A percentile compares a stretch with the other conserved stretches of the same genome.
These are phyloP conservation scores for Epizoanthus scotinus DNA, from an alignment of 92 coral and sea anemone species.

Conservation along the genomic window DNA sequence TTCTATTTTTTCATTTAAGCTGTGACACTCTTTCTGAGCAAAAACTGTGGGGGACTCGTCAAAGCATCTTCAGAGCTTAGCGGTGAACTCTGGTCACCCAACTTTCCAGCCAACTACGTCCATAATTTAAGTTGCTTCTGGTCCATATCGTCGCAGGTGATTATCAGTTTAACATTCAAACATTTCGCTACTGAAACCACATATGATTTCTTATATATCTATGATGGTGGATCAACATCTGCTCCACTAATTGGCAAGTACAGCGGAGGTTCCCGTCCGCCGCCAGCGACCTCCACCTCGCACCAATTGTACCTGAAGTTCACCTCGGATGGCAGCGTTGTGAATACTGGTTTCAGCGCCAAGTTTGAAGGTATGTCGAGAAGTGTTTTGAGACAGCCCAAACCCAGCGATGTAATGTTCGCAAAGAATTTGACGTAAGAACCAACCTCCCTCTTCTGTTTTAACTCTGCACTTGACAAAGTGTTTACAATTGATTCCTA, in stretches of 20 bases:
- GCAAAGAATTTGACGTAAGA: too few relatives aligned
- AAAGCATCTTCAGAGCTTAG: neutral
- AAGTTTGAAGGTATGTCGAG: constrained; percentile 9
- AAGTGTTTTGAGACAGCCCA: too few relatives aligned
- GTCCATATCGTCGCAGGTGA: neutral
- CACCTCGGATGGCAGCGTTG: neutral
- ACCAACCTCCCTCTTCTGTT: too few relatives aligned
- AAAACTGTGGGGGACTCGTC: too few relatives aligned
- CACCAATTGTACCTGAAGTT: neutral
- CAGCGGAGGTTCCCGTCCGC: too few relatives aligned
- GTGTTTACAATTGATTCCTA: too few relatives aligned
- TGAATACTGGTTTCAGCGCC: constrained; percentile 2
- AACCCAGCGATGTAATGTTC: too few relatives aligned
- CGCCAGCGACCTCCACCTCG: neutral
- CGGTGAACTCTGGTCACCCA: constrained; percentile 1
- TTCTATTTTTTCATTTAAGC: too few relatives aligned
- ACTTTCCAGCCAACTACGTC: neutral
- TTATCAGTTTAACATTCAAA: neutral
- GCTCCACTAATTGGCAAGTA: too few relatives aligned
- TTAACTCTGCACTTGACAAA: too few relatives aligned
- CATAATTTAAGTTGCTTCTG: neutral
- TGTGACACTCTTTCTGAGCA: too few relatives aligned
- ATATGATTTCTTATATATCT: neutral
- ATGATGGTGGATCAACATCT: too few relatives aligned
- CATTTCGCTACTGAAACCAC: neutral